Evolutionary conservation across 2,797 vertebrate species (phyloP).

Genomic region (Balearica regulorum): DNA sequence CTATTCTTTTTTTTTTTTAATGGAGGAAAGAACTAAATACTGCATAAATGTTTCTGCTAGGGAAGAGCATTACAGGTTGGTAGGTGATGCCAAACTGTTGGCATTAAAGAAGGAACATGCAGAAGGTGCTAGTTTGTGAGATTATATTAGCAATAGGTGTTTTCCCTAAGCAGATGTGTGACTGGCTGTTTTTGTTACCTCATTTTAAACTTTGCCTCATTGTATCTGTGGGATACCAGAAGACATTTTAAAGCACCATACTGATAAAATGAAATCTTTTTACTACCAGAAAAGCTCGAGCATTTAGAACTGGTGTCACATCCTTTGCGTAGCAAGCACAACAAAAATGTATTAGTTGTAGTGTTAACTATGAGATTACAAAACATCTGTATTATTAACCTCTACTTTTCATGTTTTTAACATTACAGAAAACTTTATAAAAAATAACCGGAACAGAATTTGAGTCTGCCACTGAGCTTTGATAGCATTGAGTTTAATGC

Average conservation of each 20-base stretch:
- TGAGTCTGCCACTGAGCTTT: background rate
- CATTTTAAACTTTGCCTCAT: background rate
- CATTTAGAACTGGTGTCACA: background rate
- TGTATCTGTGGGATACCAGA: background rate
- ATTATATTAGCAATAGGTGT: too few species aligned
- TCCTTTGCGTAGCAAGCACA: background rate
- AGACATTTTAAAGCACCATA: background rate
- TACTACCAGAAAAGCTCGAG: background rate
- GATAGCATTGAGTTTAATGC: background rate
- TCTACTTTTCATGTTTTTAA: background rate
- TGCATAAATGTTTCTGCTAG: background rate
- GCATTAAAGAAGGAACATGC: background rate
- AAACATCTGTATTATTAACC: background rate
- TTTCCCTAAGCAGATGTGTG: background rate
- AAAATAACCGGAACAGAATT: background rate
- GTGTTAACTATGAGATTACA: background rate
- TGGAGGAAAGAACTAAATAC: background rate
- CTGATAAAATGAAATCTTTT: background rate
- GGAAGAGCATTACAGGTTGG: background rate
- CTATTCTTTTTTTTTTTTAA: background rate
- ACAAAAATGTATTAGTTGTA: background rate
- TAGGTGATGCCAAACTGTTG: background rate
- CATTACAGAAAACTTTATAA: background rate
- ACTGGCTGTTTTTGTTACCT: background rate
- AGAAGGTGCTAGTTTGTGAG: background rate